phyloP scores from a whole-genome alignment of 2,888 invertebrate species.

The Drosophila paracracens region DNA sequence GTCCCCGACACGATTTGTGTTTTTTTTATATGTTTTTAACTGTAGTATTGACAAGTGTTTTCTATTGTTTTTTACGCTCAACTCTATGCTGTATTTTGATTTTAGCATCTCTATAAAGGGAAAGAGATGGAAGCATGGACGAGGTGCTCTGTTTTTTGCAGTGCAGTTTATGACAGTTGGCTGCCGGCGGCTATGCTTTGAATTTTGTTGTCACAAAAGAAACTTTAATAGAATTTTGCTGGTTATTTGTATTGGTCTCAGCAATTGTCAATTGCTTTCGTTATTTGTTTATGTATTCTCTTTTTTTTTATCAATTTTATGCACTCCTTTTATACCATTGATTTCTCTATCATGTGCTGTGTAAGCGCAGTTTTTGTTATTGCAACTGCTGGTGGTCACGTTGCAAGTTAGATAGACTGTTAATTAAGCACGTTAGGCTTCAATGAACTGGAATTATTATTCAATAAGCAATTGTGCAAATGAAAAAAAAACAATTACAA shows the following conservation, averaged over 20 bases:
- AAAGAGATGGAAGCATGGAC: not conserved
- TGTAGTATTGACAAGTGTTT: constrained; percentile 68
- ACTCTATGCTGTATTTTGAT: constrained; percentile 44
- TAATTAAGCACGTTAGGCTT: constrained; percentile 66
- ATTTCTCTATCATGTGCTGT: constrained; percentile 44
- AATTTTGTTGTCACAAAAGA: constrained; percentile 46
- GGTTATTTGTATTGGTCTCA: constrained; percentile 45
- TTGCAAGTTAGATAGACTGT: constrained; percentile 55
- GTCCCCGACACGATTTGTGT: constrained; percentile 27
- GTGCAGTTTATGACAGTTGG: constrained; percentile 64
- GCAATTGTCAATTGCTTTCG: constrained; percentile 51
- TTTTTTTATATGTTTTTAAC: constrained; percentile 31
- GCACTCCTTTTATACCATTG: constrained; percentile 10
- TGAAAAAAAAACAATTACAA: constrained; percentile 5
- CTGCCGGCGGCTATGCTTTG: constrained; percentile 54
- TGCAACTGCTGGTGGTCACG: constrained; percentile 27
- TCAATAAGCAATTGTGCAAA: constrained; percentile 37
- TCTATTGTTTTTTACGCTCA: constrained; percentile 49
- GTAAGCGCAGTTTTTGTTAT: constrained; percentile 3
- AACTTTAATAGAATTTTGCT: constrained; percentile 62
- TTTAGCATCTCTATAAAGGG: constrained; percentile 16
- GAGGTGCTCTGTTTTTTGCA: constrained; percentile 12
- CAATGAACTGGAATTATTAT: constrained; percentile 73
- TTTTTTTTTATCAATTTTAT: constrained; percentile 2
- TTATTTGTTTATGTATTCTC: constrained; percentile 34